Evolutionary conservation across 2,888 invertebrate genomes (phyloP), one percentile per base, ranked within the genome.

Genomic region (Sturmia bella): DNA sequence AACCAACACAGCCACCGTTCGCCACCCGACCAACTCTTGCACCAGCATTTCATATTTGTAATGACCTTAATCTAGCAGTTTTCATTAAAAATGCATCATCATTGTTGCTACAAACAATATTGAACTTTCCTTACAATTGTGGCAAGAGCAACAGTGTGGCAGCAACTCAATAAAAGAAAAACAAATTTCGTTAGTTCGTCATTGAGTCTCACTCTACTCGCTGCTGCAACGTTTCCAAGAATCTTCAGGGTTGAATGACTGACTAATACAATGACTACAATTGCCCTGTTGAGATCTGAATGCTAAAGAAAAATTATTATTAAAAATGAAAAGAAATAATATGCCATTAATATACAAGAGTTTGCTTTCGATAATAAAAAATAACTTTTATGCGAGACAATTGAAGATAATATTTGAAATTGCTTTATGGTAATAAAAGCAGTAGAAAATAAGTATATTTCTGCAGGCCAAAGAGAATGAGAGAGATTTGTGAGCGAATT

Each of bases 11-110:
- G n/a, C n/a, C n/a, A 57, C 19, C 32, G 24, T 59, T 27, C 32
- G 9, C 5, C 32, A 27, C 27, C 6, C 7, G 32, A 9, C 4
- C 32, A 9, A 32, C 6, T 7, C 43, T 27, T 4, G 21, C 21
- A n/a, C n/a, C 12, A 4, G 39, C 19, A 43, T 24, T n/a, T 19
- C n/a, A 32, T 61, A 63, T 68, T 64, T 56, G 52, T 74, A 81
- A 81, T 77, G 73, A 69, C 73, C 81, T 77, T 81, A 81, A 77
- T 77, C 73, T 69, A 77, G 63, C 24, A 69, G 69, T 77, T 73
- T 81, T 64, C 64, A 81, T 77, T 81, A 74, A 81, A 81, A 81
- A 69, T 81, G 73, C 81, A 81, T 81, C 81, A 77, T 64, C 73
- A 81, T 64, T 73, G 69, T 27, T 68, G 59, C 68, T 68, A 15